Base-by-base conservation (phyloP, 2,113 vertebrate genomes). In the Panurus biarmicus region DNA sequence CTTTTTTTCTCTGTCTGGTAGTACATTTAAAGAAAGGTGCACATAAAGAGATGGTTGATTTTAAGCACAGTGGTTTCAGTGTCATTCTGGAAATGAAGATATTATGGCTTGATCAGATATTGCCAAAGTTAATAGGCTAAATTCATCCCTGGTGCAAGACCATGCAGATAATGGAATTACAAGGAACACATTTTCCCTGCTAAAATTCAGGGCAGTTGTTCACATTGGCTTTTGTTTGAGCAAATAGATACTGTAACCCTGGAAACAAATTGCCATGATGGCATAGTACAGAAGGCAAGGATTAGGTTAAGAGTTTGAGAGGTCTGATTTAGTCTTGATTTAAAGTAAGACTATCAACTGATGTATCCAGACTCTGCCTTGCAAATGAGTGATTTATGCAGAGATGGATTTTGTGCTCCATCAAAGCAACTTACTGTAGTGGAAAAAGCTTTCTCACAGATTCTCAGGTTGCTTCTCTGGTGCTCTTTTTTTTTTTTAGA, bases 191-290 rank as follows among this genome's bases (percentile, higher is more conserved):
- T 90, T 95, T 89, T 95, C 90, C 56, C 56, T 88, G 36, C 79
- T 93, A 28, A 88, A 93, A 90, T 74, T 91, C 72, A 64, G 48
- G 53, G 65, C 82, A 88, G 42, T 95, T 91, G 56, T 87, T 95
- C 78, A 74, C 31, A 26, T 26, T 94, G 56, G 36, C 75, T 93
- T 95, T 71, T 47, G 42, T 58, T 82, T 75, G 42, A 56, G n/a
- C 87, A 93, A 90, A 80, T 90, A 80, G 91, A 87, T 90, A 81
- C 69, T 54, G 90, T 96, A 88, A 84, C 84, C 88, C 69, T 97
- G 92, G 93, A 78, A 94, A 95, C 87, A 84, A 94, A 95, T 93
- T 90, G 92, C 57, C 69, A n/a, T 33, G 48, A 93, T 96, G 85
- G 78, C 87, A 45, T 45, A 90, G 79, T 67, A 88, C 33, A 64